Percentiles rank a stretch among this genome's conserved stretches.
These are phyloP conservation scores for Yponomeuta sedellus DNA, from an alignment of 2,888 invertebrate species.

Conservation along the genomic window DNA sequence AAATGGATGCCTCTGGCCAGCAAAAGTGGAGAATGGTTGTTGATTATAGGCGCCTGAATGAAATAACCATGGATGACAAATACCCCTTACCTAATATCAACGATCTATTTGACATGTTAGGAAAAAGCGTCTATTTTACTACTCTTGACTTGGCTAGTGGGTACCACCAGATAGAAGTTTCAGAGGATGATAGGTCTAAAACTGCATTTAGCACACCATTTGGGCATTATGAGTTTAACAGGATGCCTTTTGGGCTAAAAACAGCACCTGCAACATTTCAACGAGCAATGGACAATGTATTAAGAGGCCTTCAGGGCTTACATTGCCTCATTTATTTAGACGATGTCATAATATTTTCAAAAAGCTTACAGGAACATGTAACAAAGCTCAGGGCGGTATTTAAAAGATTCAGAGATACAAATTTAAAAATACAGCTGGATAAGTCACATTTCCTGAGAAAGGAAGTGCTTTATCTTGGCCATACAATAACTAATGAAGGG, in stretches of 20 bases:
- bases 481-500: not conserved
- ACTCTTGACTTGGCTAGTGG: constrained; percentile 41
- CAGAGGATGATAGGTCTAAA: constrained; percentile 32
- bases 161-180: constrained; percentile 42
- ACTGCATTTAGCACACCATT: constrained; percentile 38
- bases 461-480: constrained; percentile 20
- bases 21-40: constrained; percentile 32
- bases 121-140: constrained; percentile 38
- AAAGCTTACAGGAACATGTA: constrained; percentile 25
- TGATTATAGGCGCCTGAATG: constrained; percentile 42
- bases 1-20: constrained; percentile 22
- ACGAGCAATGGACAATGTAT: constrained; percentile 39
- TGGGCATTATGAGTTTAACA: constrained; percentile 38
- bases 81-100: constrained; percentile 41
- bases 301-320: constrained; percentile 34
- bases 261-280: constrained; percentile 48
- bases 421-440: constrained; percentile 26
- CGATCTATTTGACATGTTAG: constrained; percentile 41
- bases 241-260: constrained; percentile 20
- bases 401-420: constrained; percentile 22
- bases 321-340: constrained; percentile 39
- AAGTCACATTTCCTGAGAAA: constrained; percentile 27
- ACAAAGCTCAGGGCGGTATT: constrained; percentile 26
- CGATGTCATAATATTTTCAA: constrained; percentile 36
- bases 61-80: constrained; percentile 35